A percentile compares a stretch with the other conserved stretches of the same genome.
These are phyloP conservation scores for Sparus aurata DNA, from an alignment of 2,797 vertebrate genomes.

Conservation along the genomic window DNA sequence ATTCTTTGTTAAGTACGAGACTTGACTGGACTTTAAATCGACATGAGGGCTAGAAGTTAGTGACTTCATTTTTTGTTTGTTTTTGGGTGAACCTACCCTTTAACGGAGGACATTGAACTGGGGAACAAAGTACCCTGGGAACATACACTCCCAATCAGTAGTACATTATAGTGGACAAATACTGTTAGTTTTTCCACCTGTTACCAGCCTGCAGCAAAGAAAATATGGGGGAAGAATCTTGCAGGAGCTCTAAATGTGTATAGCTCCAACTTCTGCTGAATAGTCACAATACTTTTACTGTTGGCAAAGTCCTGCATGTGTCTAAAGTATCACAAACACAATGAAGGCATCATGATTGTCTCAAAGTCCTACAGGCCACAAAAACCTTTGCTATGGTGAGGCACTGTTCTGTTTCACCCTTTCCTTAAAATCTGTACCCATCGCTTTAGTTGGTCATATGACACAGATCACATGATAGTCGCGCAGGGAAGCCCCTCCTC, in stretches of 20 bases:
- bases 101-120: no score
- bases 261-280: neutral
- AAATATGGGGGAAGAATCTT: neutral
- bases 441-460: constrained; percentile 58
- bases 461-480: constrained; percentile 60
- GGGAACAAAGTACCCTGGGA: no score
- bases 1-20: no score
- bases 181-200: no score
- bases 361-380: neutral
- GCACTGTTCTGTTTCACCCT: rapidly evolving
- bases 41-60: no score
- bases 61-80: no score
- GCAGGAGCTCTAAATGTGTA: neutral
- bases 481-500: rapidly evolving
- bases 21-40: no score
- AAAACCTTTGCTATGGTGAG: no score
- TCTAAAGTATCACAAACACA: neutral
- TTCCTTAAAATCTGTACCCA: neutral
- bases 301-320: neutral
- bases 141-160: no score
- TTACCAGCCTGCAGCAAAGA: no score
- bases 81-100: no score
- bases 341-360: neutral
- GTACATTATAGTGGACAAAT: no score
- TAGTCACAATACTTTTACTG: neutral